Evolutionary conservation across 2,797 vertebrate species (phyloP), one percentile per base, ranked within the genome.

Genomic region (Pseudochaenichthys georgianus): DNA sequence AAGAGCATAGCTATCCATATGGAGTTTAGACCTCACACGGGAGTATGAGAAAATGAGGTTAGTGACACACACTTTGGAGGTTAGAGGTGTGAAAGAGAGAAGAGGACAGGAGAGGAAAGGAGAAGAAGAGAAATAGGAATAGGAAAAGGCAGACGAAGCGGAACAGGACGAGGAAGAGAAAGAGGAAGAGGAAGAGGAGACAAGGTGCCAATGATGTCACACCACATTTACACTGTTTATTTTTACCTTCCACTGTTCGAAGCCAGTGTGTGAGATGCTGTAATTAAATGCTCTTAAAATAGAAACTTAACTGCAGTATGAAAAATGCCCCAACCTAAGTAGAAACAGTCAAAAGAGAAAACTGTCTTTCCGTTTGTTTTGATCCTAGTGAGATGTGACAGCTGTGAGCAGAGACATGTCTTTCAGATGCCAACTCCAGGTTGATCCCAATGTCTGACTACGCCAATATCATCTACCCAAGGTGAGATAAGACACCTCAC

Each of bases 1-100:
- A 43, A 78, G 71, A 78, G 83, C 70, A 59, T 74, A 67, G 75
- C 72, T 74, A 73, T 78, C 73, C 62, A 67, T 71, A 6, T 64
- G 64, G 79, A 75, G 73, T 87, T 79, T 73, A 83, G 67, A 73
- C 84, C 48, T 82, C 86, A 86, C 87, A 70, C 61, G 75, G 82
- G 88, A 85, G 52, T 61, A 42, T 31, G 28, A 58, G 57, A 70
- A 85, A 90, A 82, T 70, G 13, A 82, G 64, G 78, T 83, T 80
- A 80, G 78, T 59, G 64, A 74, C 38, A 48, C 69, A 73, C 69
- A 82, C 58, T 70, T 75, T 61, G 73, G 66, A 84, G 71, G 69
- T 76, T 72, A 78, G 68, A 71, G 19, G 45, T 13, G 34, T 6
- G 60, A 42, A 19, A 59, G 48, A 12, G 23, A 45, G 41, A n/a